Base-by-base conservation (phyloP, 2,888 invertebrate species). In the Chouioia cunea region DNA sequence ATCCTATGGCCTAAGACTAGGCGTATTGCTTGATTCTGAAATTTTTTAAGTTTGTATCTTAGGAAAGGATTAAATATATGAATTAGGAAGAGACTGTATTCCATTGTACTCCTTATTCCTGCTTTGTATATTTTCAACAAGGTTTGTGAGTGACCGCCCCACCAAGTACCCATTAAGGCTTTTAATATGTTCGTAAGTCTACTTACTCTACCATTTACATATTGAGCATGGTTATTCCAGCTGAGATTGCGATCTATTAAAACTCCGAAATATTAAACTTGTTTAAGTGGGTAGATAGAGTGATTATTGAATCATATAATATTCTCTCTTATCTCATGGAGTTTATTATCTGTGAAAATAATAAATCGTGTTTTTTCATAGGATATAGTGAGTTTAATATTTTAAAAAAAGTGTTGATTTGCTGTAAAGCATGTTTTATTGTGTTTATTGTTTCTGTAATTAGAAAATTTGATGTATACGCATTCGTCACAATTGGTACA, bases 131-230 rank as follows among this genome's bases (percentile, higher is more conserved):
- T 36, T 16, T 18, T 47, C 15, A 60, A 4, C 14, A 48, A n/a
- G 2, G 23, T 15, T 27, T 48, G 22, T 3, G 48, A 27, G 50
- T 48, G 60, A 3, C 60, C 48, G 15, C 50, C 60, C 60, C 23
- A 60, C 48, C 60, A 60, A n/a, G 60, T 60, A 12, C 50, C 48
- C 48, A 15, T 47, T 2, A 47, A 27, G 8, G 23, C 4, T 16
- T 60, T 60, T 10, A 59, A 4, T 0, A 60, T 27, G 23, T 60
- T 60, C 20, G 48, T 4, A 4, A 23, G n/a, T 48, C 48, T 60
- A 6, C 12, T 18, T n/a, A 27, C 36, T 60, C 12, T 60, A 3
- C 4, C 12, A 27, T 23, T 48, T 1, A 60, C n/a, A n/a, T 48
- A 14, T 50, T 48, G 16, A 4, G 48, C 16, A 0, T 18, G 36